phyloP scores from a whole-genome alignment of 2,113 vertebrate species.

The Rhynchomys soricoides region DNA sequence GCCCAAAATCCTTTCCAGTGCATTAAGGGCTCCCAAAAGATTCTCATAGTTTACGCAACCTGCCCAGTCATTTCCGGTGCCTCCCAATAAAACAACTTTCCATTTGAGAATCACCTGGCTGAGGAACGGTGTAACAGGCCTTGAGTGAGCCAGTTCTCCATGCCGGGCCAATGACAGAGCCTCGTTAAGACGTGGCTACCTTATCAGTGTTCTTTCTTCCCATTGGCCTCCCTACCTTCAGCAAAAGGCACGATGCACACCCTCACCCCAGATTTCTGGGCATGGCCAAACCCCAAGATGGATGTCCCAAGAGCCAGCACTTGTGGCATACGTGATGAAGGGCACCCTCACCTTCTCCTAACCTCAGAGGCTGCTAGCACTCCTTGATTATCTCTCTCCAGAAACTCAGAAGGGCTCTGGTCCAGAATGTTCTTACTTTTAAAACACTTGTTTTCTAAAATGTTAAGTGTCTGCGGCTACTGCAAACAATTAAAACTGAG shows the following conservation, averaged over 20 bases:
- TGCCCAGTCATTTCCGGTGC: background rate
- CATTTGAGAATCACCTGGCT: background rate
- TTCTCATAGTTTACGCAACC: background rate
- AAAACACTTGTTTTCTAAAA: conserved; percentile 62
- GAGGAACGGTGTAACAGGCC: background rate
- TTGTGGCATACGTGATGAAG: fast-evolving
- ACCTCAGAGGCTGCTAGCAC: background rate
- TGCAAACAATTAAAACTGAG: conserved; percentile 69
- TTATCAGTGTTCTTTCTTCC: background rate
- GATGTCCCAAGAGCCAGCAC: background rate
- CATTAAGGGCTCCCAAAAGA: background rate
- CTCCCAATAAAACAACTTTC: background rate
- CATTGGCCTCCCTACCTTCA: background rate
- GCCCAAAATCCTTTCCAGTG: background rate
- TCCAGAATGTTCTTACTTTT: conserved; percentile 11
- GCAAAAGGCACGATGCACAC: background rate
- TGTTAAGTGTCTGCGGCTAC: conserved; percentile 32
- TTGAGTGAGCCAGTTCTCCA: background rate
- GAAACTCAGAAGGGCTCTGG: background rate
- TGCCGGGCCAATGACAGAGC: background rate
- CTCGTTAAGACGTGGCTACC: background rate
- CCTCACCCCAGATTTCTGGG: background rate
- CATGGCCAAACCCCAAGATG: background rate
- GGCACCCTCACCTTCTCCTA: background rate
- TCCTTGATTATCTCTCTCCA: background rate